Evolutionary conservation across 2,113 vertebrate genomes (phyloP), one percentile per base, ranked within the genome.

Genomic region (Lepidiolamprologus cunningtoni): DNA sequence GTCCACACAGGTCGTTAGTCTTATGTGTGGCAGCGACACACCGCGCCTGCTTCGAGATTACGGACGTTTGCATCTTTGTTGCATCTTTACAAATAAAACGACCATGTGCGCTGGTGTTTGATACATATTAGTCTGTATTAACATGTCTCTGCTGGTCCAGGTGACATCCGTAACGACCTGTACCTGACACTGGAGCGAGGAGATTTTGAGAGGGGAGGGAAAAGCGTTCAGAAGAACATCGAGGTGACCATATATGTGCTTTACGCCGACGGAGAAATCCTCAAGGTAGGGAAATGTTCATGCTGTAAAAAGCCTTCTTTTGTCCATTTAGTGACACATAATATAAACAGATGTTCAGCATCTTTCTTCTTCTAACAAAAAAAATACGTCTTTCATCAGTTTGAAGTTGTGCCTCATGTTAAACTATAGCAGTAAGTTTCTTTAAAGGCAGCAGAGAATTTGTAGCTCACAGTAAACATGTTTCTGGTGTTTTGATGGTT

Each of bases 181-280:
- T 99, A 99, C 93, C 96, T 99, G 93, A 99, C 97, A 0, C 91
- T 99, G 94, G 98, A 99, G 90, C 97, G 97, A 88, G 98, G 99
- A 0, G 98, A 99, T 83, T 99, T 99, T 13, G 99, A 99, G 80
- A 95, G 98, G 93, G 99, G 99, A n/a, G 98, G 98, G 31, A 99
- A 99, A 87, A 99, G 99, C 2, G 98, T 99, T 13, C 98, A 99
- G 96, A 99, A 99, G 96, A 99, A 99, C 95, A 98, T 99, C 0
- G 99, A 99, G 85, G 97, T 99, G 89, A 98, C 97, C 26, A 96
- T 99, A 91, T 98, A 97, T 0, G 98, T 99, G 83, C 97, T 99
- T 23, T 98, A 99, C 2, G 98, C 98, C 0, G 98, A 99, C 1
- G 99, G 98, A 87, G 99, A 99, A 68, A 97, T 98, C 84, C 95